phyloP scores from a whole-genome alignment of 2,797 vertebrate species.

The Paguma larvata region DNA sequence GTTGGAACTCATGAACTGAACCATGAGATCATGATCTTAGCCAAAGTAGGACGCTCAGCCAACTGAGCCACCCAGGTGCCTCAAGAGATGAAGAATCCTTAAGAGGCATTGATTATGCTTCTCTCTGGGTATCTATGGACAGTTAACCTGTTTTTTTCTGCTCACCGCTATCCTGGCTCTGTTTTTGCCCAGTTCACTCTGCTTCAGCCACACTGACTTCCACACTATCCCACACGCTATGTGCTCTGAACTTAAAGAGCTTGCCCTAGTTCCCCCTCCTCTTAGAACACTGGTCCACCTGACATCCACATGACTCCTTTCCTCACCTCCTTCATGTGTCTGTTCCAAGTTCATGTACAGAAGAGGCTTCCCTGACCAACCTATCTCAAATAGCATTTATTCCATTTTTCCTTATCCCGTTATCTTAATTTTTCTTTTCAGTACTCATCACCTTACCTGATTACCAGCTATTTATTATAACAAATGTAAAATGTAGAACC shows the following conservation, averaged over 20 bases:
- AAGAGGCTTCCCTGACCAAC: background rate
- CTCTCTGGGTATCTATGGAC: too few species aligned
- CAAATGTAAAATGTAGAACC: background rate
- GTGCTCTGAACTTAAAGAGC: background rate
- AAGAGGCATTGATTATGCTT: background rate
- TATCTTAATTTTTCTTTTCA: background rate
- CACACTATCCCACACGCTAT: rapidly evolving
- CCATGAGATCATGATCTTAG: too few species aligned
- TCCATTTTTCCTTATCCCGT: background rate
- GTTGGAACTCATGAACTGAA: too few species aligned
- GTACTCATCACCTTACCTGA: background rate
- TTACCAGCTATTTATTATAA: background rate
- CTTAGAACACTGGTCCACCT: background rate
- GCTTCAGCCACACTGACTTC: background rate
- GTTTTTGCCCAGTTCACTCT: background rate
- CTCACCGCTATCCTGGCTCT: background rate
- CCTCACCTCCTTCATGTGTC: background rate
- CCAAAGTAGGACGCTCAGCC: too few species aligned
- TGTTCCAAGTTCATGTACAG: background rate
- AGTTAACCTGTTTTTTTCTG: background rate
- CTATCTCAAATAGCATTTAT: background rate
- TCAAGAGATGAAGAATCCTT: background rate
- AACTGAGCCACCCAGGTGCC: too few species aligned
- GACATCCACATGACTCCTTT: background rate
- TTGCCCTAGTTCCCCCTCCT: background rate